phyloP scores from a whole-genome alignment of 2,888 invertebrate genomes.

The Pachycephus smyrnensis region DNA sequence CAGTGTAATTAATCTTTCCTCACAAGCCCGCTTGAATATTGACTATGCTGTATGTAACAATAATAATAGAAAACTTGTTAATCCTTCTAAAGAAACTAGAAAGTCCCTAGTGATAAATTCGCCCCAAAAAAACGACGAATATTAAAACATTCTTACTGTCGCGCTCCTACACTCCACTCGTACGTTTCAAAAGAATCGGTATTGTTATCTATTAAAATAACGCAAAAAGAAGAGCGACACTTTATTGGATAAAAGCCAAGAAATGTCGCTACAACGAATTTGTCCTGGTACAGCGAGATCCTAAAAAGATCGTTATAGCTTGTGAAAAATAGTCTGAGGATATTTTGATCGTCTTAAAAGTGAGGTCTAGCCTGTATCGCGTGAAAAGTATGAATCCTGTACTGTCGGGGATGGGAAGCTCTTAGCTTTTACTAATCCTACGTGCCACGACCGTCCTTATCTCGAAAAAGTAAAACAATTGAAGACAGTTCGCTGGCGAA shows the following conservation, averaged over 20 bases:
- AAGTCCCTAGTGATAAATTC: not conserved
- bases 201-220: not conserved
- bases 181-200: too few species aligned
- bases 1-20: not conserved
- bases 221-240: not conserved
- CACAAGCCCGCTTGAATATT: not conserved
- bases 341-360: not conserved
- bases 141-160: not conserved
- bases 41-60: not conserved
- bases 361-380: conserved; percentile 24
- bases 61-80: not conserved
- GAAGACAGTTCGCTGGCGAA: conserved; percentile 21
- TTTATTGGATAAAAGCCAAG: not conserved
- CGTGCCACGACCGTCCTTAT: conserved; percentile 28
- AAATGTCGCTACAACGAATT: not conserved
- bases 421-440: conserved; percentile 41
- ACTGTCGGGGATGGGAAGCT: conserved; percentile 26
- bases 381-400: conserved; percentile 17
- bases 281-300: not conserved
- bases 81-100: not conserved
- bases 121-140: not conserved
- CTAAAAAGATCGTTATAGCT: not conserved
- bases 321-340: not conserved
- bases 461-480: conserved; percentile 28
- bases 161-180: too few species aligned